A percentile compares a stretch with the other conserved stretches of the same genome.
phyloP scores from a whole-genome alignment of 2,113 vertebrate genomes.

The Gopherus evgoodei region DNA sequence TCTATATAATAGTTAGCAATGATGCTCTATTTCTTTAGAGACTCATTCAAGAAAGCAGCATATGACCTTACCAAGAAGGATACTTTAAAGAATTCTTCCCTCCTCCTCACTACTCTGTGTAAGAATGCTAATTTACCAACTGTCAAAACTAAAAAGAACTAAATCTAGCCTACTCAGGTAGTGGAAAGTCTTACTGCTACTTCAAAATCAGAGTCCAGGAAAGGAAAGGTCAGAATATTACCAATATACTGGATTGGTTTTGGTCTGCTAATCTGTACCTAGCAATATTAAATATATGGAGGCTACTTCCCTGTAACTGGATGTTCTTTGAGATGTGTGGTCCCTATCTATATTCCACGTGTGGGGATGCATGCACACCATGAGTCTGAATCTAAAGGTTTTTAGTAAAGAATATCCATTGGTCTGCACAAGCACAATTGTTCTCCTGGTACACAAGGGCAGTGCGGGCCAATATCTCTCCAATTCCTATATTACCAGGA shows the following conservation, averaged over 20 bases:
- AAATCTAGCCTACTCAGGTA: neutral
- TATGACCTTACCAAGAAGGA: conserved; percentile 51
- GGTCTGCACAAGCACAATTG: neutral
- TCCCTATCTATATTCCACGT: neutral
- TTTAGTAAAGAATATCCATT: neutral
- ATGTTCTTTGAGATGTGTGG: neutral
- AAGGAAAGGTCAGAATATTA: neutral
- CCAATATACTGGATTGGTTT: neutral
- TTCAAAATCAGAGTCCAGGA: conserved; percentile 2
- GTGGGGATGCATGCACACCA: neutral
- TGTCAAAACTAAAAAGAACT: conserved; percentile 42
- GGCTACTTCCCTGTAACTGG: neutral
- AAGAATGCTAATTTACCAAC: conserved; percentile 33
- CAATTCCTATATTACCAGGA: neutral
- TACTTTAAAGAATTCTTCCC: conserved; percentile 25
- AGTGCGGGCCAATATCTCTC: neutral
- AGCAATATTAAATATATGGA: neutral
- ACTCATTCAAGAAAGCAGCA: neutral
- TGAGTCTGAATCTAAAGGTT: neutral
- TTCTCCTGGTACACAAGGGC: neutral
- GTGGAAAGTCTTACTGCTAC: conserved; percentile 48
- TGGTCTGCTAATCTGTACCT: neutral
- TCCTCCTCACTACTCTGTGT: conserved; percentile 29
- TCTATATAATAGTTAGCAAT: conserved; percentile 15
- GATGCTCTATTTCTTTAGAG: conserved; percentile 41